These are phyloP conservation scores for Crypturellus undulatus DNA, from an alignment of 2,113 vertebrate genomes.

Conservation along the genomic window DNA sequence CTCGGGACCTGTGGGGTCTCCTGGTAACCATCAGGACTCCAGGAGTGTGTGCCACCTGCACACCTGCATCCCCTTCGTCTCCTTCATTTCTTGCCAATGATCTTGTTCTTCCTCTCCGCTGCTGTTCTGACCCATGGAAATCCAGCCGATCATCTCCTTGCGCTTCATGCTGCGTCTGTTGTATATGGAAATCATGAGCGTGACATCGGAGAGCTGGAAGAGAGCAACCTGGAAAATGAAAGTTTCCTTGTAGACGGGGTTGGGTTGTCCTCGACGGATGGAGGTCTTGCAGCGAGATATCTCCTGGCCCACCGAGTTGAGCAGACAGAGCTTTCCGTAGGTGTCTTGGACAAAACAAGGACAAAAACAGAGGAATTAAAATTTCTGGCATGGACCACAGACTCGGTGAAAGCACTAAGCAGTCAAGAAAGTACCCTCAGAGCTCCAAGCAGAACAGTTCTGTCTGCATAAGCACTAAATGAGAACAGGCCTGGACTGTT, in stretches of 20 bases:
- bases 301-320: constrained; percentile 93
- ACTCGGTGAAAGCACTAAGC: background rate
- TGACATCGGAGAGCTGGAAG: constrained; percentile 97
- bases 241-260: constrained; percentile 96
- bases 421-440: background rate
- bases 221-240: constrained; percentile 97
- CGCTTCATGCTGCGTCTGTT: constrained; percentile 93
- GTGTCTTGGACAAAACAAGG: constrained; percentile 82
- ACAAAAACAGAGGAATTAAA: background rate
- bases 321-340: constrained; percentile 90
- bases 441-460: background rate
- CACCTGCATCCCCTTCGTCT: constrained; percentile 85
- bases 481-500: background rate
- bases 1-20: background rate
- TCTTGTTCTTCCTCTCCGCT: constrained; percentile 92
- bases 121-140: constrained; percentile 92
- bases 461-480: background rate
- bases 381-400: background rate
- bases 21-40: constrained; percentile 82
- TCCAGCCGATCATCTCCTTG: constrained; percentile 97
- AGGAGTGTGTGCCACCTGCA: constrained; percentile 93
- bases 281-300: constrained; percentile 95
- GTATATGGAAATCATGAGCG: constrained; percentile 91
- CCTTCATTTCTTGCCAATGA: constrained; percentile 96
- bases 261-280: constrained; percentile 91